These are phyloP conservation scores for Charadrius vociferus DNA, from an alignment of 2,113 vertebrate genomes.

Conservation along the genomic window DNA sequence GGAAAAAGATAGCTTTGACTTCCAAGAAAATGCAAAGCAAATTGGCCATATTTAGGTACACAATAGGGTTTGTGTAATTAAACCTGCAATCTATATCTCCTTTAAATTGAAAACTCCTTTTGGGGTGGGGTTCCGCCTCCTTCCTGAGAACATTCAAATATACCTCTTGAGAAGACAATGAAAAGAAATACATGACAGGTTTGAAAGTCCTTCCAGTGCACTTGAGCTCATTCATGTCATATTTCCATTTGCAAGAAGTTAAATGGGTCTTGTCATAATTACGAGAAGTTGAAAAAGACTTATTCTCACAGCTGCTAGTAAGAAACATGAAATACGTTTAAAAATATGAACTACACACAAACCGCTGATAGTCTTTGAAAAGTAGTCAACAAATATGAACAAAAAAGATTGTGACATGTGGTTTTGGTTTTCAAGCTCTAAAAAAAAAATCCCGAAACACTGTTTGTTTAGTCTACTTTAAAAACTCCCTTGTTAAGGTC, in stretches of 20 bases:
- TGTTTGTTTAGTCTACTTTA: background rate
- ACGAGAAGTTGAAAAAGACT: background rate
- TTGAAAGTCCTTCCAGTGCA: background rate
- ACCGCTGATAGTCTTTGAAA: background rate
- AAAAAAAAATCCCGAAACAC: background rate
- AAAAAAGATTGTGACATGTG: background rate
- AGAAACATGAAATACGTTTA: background rate
- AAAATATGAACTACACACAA: background rate
- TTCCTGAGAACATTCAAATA: background rate
- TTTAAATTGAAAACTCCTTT: background rate
- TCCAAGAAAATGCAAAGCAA: background rate
- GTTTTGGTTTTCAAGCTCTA: background rate
- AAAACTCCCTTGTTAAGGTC: background rate
- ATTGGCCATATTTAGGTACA: background rate
- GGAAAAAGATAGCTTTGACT: background rate
- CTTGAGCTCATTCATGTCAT: background rate
- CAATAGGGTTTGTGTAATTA: background rate
- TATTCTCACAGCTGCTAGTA: background rate
- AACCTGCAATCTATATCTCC: background rate
- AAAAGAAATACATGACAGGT: background rate
- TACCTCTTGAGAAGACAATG: background rate
- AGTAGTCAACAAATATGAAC: background rate
- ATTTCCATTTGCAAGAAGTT: background rate
- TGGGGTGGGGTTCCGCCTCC: background rate
- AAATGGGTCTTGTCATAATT: background rate